Conservation (phyloP, 2,113 vertebrate genomes). For the Lasiurus borealis region DNA sequence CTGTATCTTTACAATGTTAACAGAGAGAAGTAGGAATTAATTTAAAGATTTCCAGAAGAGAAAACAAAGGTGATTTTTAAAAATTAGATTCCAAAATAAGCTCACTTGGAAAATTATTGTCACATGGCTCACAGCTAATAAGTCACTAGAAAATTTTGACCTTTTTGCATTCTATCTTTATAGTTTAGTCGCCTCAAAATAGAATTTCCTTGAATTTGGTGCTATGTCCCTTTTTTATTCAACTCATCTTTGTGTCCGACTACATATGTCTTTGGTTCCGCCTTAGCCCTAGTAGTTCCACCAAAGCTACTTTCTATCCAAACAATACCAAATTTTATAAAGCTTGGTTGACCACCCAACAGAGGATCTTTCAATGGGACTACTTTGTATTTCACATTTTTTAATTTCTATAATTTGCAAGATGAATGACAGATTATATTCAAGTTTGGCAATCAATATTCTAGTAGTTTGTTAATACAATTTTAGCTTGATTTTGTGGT, state of each 20-base stretch:
- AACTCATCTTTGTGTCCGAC: neutral
- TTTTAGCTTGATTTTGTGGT: slow-evolving; percentile 30
- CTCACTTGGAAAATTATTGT: neutral
- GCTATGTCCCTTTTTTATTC: slow-evolving; percentile 38
- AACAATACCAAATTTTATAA: neutral
- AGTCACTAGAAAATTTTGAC: neutral
- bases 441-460: neutral
- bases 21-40: neutral
- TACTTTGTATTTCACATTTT: neutral
- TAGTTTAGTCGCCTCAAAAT: neutral
- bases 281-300: neutral
- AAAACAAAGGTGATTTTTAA: slow-evolving; percentile 42
- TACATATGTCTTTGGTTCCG: neutral
- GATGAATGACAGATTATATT: neutral
- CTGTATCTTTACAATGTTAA: neutral
- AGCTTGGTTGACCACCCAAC: neutral
- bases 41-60: neutral
- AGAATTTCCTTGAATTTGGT: slow-evolving; percentile 16
- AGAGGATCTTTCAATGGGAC: neutral
- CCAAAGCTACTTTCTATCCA: neutral
- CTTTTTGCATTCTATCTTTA: neutral
- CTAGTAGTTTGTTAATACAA: neutral
- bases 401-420: neutral
- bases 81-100: slow-evolving; percentile 51
- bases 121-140: neutral